Evolutionary conservation across 2,888 invertebrate genomes (phyloP), one percentile per base, ranked within the genome.

Genomic region (Mechanitis messenoides): DNA sequence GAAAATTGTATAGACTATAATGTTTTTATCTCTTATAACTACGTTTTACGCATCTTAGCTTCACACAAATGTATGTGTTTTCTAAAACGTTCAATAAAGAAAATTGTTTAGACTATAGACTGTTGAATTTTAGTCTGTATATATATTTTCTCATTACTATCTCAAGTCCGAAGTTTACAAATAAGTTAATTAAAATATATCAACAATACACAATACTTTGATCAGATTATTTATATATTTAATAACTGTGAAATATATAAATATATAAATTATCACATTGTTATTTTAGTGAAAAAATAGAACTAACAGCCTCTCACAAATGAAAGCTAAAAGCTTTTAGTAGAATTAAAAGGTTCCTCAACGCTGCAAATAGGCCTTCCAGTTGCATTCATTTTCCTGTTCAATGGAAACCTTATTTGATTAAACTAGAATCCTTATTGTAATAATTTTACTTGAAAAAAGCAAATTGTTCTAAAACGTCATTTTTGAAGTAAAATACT

Each of bases 321-420:
- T 61, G 64, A 59, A 50, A 56, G 62, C 62, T 62, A 57, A 67
- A 64, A 64, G 64, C 66, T 67, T 62, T 67, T 67, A 62, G 58
- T 53, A 57, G 57, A 58, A 65, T 65, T 65, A 65, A 65, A 65
- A 61, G 60, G 63, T 62, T 58, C 56, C 62, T 65, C 58, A 63
- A 60, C 65, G 60, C 58, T 35, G 58, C 53, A 62, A 62, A 62
- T 63, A 58, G 62, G 63, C 58, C 60, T 59, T 20, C 20, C 35
- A 56, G 55, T 12, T 63, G 7, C 47, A 3, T n/a, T 47, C 12
- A 46, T 7, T 47, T 47, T n/a, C 35, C 35, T 35, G 35, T 35
- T 5, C 35, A 35, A 35, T 20, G 20, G 20, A 1, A 20, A 20
- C 20, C 20, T 20, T 20, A 20, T 20, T 20, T 20, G 20, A 20